A percentile compares a stretch with the other conserved stretches of the same genome.
phyloP scores from a whole-genome alignment of 2,888 invertebrate species.

The Drosophila nigritarsus region DNA sequence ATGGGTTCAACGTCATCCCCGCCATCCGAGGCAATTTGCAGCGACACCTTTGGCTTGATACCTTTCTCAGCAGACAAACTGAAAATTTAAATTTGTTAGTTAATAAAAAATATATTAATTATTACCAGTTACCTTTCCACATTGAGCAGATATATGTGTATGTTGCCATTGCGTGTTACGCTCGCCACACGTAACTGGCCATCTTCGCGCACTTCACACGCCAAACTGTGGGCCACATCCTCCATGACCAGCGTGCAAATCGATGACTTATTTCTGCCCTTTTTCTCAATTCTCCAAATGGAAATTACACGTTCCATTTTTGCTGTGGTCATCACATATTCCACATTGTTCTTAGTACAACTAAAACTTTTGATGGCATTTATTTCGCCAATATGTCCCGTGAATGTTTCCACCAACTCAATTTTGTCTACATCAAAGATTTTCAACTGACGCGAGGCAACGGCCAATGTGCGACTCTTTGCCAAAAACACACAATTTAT shows the following conservation, averaged over 20 bases:
- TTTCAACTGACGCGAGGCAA: conserved; percentile 81
- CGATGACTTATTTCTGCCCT: conserved; percentile 85
- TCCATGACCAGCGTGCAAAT: conserved; percentile 89
- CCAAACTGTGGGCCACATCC: conserved; percentile 88
- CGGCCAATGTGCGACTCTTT: conserved; percentile 79
- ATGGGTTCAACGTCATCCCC: conserved; percentile 86
- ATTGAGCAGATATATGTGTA: conserved; percentile 91
- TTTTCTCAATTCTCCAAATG: conserved; percentile 83
- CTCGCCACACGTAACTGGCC: conserved; percentile 86
- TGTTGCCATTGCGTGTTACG: conserved; percentile 90
- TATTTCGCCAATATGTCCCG: conserved; percentile 88
- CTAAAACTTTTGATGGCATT: conserved; percentile 84
- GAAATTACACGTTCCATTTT: conserved; percentile 84
- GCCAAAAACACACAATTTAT: conserved; percentile 83
- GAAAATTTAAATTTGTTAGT: conserved; percentile 4
- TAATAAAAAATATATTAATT: no score
- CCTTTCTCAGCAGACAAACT: conserved; percentile 86
- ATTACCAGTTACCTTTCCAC: conserved; percentile 87
- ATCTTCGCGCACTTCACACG: conserved; percentile 86
- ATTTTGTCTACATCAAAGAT: conserved; percentile 88
- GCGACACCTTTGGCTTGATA: conserved; percentile 87
- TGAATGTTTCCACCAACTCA: conserved; percentile 87
- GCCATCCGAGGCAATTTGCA: conserved; percentile 87
- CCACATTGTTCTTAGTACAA: conserved; percentile 56
- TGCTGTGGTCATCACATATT: conserved; percentile 83